phyloP scores from a whole-genome alignment of 2,888 invertebrate genomes.

The Drosophila stalkeri region DNA sequence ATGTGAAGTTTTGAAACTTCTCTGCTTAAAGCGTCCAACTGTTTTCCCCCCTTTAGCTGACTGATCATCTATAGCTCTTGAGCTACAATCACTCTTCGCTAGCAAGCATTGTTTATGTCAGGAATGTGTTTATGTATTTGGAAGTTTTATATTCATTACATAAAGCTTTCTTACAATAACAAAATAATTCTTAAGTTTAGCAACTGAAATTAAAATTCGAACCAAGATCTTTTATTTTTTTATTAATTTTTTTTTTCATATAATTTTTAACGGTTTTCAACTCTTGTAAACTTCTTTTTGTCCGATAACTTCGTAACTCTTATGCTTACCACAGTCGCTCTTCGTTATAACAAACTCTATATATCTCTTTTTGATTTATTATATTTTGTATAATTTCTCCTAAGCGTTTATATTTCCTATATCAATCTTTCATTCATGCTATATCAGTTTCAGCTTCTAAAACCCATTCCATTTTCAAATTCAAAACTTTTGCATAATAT shows the following conservation, averaged over 20 bases:
- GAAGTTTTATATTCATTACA: background rate
- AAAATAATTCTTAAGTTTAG: background rate
- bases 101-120: background rate
- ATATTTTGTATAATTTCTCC: background rate
- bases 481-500: background rate
- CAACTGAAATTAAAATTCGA: background rate
- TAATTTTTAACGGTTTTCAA: background rate
- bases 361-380: background rate
- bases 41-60: conserved; percentile 42
- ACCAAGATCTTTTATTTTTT: background rate
- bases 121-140: background rate
- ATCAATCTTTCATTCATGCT: background rate
- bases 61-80: conserved; percentile 1
- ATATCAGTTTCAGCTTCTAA: background rate
- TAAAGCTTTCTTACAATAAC: background rate
- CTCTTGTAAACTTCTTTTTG: background rate
- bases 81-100: conserved; percentile 24
- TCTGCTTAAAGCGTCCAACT: conserved; percentile 51
- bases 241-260: background rate
- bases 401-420: background rate
- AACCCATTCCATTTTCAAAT: background rate
- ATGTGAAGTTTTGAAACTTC: background rate
- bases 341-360: background rate
- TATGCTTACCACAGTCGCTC: conserved; percentile 2
- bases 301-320: background rate